Percentiles rank a stretch among this genome's conserved stretches.
These are phyloP conservation scores for Trachemys scripta DNA, from an alignment of 2,113 vertebrate species.

Conservation along the genomic window DNA sequence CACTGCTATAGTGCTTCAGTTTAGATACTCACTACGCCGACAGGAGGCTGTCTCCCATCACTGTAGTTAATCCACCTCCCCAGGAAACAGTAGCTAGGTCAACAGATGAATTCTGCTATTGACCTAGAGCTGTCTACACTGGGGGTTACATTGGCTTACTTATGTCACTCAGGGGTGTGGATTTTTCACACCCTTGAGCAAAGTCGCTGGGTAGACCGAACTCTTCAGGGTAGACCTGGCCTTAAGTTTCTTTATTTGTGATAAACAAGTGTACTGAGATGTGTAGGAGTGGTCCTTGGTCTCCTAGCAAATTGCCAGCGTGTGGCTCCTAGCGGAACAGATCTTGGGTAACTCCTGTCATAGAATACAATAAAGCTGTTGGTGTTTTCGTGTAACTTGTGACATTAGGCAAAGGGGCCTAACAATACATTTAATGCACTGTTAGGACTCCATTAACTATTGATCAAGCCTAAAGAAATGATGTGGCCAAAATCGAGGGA, in stretches of 20 bases:
- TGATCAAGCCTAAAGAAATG: conserved; percentile 69
- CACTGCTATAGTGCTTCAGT: not conserved
- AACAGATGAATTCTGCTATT: not conserved
- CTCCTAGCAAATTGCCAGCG: not conserved
- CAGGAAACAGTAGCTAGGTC: not conserved
- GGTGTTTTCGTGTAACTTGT: not conserved
- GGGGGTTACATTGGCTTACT: not conserved
- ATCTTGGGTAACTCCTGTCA: not conserved
- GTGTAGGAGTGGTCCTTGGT: not conserved
- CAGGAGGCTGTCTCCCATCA: not conserved
- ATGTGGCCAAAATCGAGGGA: conserved; percentile 61
- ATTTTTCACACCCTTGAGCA: fast-evolving
- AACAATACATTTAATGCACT: conserved; percentile 49
- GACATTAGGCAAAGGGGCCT: not conserved
- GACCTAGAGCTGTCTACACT: not conserved
- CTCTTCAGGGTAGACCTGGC: not conserved
- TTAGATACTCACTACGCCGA: not conserved
- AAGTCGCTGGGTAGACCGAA: not conserved
- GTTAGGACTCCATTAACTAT: conserved; percentile 71
- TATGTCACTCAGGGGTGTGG: too few relatives aligned
- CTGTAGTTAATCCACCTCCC: not conserved
- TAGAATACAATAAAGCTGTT: not conserved
- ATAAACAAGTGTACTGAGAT: not conserved
- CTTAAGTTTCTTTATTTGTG: not conserved
- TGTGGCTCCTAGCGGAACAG: not conserved